Evolutionary conservation across 2,888 invertebrate species (phyloP), one percentile per base, ranked within the genome.

Genomic region (Watsonalla cultraria): DNA sequence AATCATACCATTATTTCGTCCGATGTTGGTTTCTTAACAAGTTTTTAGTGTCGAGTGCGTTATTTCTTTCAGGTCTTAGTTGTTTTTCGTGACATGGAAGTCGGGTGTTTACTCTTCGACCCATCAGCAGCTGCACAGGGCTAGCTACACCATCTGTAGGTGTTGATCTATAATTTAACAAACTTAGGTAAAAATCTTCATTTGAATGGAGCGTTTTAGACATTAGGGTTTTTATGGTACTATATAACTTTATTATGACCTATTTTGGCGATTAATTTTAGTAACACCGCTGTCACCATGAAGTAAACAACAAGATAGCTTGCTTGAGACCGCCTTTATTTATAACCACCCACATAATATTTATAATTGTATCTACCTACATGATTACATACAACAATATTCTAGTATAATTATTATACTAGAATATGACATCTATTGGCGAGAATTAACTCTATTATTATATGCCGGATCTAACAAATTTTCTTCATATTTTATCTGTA

Each of bases 61-160:
- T 46, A 34, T 49, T 14, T 7, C 53, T 11, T n/a, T 45, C 45
- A 2, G 49, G 45, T 9, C 7, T 5, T 14, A 53, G 14, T 37
- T 15, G 34, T 35, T 35, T 11, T 6, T 8, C 5, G 11, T 50
- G 37, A 1, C 8, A 2, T 14, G 54, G 54, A 15, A 54, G 14
- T n/a, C 48, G n/a, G 2, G 51, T 48, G 37, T 48, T 51, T n/a
- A 60, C 14, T 11, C 51, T 45, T 13, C 64, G 54, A 24, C 62
- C 54, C 65, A 65, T 62, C 15, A 65, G 49, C 11, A 65, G 37
- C 51, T 65, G 58, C 14, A 62, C 58, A 5, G 62, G 62, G 9
- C 55, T 54, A 45, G 46, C 48, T 2, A 65, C 8, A 7, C 54
- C 56, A 14, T 57, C 57, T 37, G 59, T 51, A 8, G 62, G 59